Evolutionary conservation across 2,888 invertebrate genomes (phyloP).

Genomic region (Drosophila macrospina): DNA sequence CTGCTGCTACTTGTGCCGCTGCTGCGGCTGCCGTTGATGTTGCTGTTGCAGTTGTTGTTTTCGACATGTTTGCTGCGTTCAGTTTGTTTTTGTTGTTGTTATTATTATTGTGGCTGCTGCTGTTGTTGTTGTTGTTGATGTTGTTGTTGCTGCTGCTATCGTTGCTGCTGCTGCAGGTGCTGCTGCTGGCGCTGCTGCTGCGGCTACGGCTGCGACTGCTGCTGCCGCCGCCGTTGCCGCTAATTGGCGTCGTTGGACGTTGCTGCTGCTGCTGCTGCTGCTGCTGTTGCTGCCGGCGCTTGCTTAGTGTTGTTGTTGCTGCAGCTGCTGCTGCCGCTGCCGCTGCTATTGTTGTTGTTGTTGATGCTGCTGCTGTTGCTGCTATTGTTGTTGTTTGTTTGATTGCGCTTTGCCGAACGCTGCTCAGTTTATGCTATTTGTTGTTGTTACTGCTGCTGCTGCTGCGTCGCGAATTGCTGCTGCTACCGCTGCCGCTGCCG

Average conservation of each 20-base stretch:
- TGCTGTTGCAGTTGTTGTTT: slow-evolving; percentile 26
- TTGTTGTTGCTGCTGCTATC: slow-evolving; percentile 28
- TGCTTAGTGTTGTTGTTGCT: slow-evolving; percentile 28
- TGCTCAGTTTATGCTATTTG: slow-evolving; percentile 77
- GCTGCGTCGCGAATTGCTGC: slow-evolving; percentile 69
- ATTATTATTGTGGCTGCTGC: slow-evolving; percentile 21
- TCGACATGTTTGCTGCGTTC: slow-evolving; percentile 50
- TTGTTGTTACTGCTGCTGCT: slow-evolving; percentile 70
- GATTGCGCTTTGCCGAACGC: slow-evolving; percentile 78
- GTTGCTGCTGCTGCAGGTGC: slow-evolving; percentile 31
- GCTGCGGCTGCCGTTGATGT: slow-evolving; percentile 27
- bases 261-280: slow-evolving; percentile 27
- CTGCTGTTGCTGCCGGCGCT: slow-evolving; percentile 35
- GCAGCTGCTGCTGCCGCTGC: slow-evolving; percentile 27
- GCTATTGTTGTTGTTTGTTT: slow-evolving; percentile 46
- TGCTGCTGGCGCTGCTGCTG: slow-evolving; percentile 28
- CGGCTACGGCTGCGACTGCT: slow-evolving; percentile 29
- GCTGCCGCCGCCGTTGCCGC: slow-evolving; percentile 39
- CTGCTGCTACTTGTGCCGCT: slow-evolving; percentile 32
- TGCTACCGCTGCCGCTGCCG: slow-evolving; percentile 59
- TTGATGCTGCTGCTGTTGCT: slow-evolving; percentile 15
- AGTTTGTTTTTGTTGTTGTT: slow-evolving; percentile 32
- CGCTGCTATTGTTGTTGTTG: slow-evolving; percentile 10
- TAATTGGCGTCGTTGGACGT: slow-evolving; percentile 26
- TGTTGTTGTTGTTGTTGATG: slow-evolving; percentile 29